A percentile compares a stretch with the other conserved stretches of the same genome.
Evolutionary conservation across 92 coral and sea anemone species (phyloP).

Genomic region (Parazoanthus atlanticus): DNA sequence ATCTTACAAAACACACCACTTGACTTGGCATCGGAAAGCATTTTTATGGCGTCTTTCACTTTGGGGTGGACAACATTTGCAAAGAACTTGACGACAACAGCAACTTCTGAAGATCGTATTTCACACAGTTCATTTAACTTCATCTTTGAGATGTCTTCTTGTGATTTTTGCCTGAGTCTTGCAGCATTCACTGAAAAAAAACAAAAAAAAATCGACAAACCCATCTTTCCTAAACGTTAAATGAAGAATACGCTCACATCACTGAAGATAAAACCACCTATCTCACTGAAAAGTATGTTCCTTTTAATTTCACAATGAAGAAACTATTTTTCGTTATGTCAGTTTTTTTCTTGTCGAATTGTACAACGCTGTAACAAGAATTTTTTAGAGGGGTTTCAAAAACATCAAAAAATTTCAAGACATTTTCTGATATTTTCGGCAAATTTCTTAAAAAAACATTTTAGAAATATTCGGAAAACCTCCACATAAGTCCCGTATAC

Average conservation of each 20-base stretch:
- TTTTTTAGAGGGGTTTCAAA: not conserved
- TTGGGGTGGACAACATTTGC: constrained; percentile 49
- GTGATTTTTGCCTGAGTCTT: constrained; percentile 22
- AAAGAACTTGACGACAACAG: constrained; percentile 26
- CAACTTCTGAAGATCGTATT: constrained; percentile 27
- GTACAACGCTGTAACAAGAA: not conserved
- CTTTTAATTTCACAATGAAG: too few species aligned
- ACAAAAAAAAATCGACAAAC: not conserved
- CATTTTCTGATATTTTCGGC: too few species aligned
- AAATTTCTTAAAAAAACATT: too few species aligned
- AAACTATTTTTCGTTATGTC: too few species aligned
- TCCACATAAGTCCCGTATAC: too few species aligned
- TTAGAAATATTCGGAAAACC: too few species aligned
- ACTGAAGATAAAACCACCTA: not conserved
- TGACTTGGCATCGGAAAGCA: constrained; percentile 35
- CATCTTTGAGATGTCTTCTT: constrained; percentile 13
- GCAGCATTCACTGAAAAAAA: constrained; percentile 21
- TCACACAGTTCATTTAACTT: constrained; percentile 56
- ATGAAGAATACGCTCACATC: not conserved
- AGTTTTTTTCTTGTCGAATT: too few species aligned
- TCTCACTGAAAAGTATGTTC: too few species aligned
- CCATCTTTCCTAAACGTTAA: not conserved
- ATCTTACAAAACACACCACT: constrained; percentile 63
- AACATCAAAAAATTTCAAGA: too few species aligned
- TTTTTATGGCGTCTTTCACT: constrained; percentile 36